Percentiles rank a stretch among this genome's conserved stretches.
Evolutionary conservation across 2,888 invertebrate species (phyloP).

Genomic region (Drosophila tanythrix): DNA sequence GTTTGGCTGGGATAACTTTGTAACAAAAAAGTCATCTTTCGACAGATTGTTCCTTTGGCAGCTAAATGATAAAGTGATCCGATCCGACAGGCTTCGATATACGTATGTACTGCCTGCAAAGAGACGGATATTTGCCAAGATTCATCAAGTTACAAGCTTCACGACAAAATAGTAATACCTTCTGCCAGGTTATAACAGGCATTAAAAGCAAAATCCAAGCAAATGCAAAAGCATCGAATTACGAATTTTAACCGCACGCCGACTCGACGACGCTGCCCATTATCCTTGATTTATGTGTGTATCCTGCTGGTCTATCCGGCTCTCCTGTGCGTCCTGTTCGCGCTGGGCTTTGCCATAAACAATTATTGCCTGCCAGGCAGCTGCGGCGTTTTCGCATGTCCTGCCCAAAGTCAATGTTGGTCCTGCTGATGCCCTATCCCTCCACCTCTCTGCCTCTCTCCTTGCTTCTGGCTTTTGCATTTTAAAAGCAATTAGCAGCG

Average conservation of each 20-base stretch:
- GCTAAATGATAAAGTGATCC: not conserved
- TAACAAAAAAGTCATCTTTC: not conserved
- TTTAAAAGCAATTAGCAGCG: conserved; percentile 80
- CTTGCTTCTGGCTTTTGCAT: conserved; percentile 65
- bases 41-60: not conserved
- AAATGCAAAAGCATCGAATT: conserved; percentile 79
- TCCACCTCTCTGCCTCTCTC: conserved; percentile 6
- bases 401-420: conserved; percentile 75
- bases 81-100: not conserved
- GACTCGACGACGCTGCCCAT: conserved; percentile 75
- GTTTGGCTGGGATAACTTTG: not conserved
- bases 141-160: not conserved
- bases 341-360: conserved; percentile 67
- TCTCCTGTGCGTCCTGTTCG: conserved; percentile 38
- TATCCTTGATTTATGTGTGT: conserved; percentile 78
- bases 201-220: conserved; percentile 39
- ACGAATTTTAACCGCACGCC: conserved; percentile 71
- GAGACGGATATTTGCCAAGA: not conserved
- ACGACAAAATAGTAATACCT: not conserved
- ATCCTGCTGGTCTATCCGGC: conserved; percentile 62
- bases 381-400: conserved; percentile 71
- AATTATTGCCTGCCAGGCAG: conserved; percentile 70
- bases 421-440: conserved; percentile 46
- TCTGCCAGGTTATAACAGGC: not conserved
- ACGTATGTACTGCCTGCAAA: not conserved